Conservation (phyloP, 2,888 invertebrate genomes). For the Lepeophtheirus nordmannii region DNA sequence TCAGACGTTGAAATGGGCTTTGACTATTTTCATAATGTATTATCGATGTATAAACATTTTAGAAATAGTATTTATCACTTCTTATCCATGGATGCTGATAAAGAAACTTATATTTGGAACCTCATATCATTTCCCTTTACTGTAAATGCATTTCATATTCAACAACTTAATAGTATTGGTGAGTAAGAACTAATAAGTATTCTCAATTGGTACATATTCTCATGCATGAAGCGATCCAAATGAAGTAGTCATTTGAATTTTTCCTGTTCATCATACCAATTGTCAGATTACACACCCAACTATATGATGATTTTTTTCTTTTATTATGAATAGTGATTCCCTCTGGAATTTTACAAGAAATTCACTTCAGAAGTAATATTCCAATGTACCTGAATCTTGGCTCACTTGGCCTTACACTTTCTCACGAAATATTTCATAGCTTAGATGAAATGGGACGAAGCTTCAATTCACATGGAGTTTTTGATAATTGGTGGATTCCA, state of each 20-base stretch:
- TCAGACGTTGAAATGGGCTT: neutral
- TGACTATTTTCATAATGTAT: slow-evolving; percentile 16
- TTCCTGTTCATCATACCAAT: no score
- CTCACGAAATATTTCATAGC: slow-evolving; percentile 20
- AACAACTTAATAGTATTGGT: slow-evolving; percentile 23
- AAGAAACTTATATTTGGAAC: slow-evolving; percentile 19
- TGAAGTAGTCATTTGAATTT: no score
- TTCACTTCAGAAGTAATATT: slow-evolving; percentile 10
- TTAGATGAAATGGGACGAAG: slow-evolving; percentile 11
- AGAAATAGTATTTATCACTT: slow-evolving; percentile 19
- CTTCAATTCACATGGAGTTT: slow-evolving; percentile 5
- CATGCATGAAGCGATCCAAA: no score
- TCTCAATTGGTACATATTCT: neutral
- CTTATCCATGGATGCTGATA: slow-evolving; percentile 1
- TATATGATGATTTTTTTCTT: neutral
- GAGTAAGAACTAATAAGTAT: neutral
- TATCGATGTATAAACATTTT: slow-evolving; percentile 19
- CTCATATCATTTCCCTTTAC: slow-evolving; percentile 22
- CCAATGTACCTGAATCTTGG: slow-evolving; percentile 22
- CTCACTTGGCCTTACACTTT: slow-evolving; percentile 13
- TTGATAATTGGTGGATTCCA: slow-evolving; percentile 8
- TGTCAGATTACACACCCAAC: no score
- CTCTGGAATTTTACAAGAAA: slow-evolving; percentile 12
- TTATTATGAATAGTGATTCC: slow-evolving; percentile 14
- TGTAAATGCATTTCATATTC: slow-evolving; percentile 21